Evolutionary conservation across 64 coral and sea anemone genomes (phyloP), one percentile per base, ranked within the genome.

Genomic region (Acropora tenuis): DNA sequence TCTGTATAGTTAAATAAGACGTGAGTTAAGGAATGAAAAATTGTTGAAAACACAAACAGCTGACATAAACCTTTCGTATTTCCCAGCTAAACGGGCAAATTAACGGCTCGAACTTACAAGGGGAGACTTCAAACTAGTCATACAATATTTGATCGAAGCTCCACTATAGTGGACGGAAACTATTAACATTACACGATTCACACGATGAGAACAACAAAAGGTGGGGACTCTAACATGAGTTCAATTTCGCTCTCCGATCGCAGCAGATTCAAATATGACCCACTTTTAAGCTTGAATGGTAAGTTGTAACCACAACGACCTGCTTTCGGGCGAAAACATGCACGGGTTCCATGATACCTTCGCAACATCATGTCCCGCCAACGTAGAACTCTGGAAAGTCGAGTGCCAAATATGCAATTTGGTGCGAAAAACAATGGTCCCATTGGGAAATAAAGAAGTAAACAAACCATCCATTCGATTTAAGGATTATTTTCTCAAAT

Each of bases 391-490:
- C 43, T 61, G 5, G 12, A 4, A 43, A 47, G 16, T 6, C 43
- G 8, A 63, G 65, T 45, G 17, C 68, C 3, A 40, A n/a, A 71
- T 30, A 18, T 44, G 82, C 61, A 69, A 69, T 18, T 67, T 85
- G 18, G 43, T 44, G 45, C 19, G 45, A 71, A 58, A 85, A 85
- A 45, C 15, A 85, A 71, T 68, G 10, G 68, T 49, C 82, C 65
- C 63, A 85, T 85, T 85, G 82, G 82, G 43, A 18, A 49, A 85
- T 50, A 65, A 9, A n/a, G 66, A 20, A 85, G 46, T 85, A 85
- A 85, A 85, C 65, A 85, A 85, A 46, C 53, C 47, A 20, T 46
- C 16, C 65, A 42, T 44, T 48, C 61, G 66, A 68, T 85, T 68
- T 85, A 85, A 43, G 41, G 44, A 49, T 72, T 43, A 48, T 85